phyloP scores from a whole-genome alignment of 2,888 invertebrate genomes.

The Microplitis deprimator region DNA sequence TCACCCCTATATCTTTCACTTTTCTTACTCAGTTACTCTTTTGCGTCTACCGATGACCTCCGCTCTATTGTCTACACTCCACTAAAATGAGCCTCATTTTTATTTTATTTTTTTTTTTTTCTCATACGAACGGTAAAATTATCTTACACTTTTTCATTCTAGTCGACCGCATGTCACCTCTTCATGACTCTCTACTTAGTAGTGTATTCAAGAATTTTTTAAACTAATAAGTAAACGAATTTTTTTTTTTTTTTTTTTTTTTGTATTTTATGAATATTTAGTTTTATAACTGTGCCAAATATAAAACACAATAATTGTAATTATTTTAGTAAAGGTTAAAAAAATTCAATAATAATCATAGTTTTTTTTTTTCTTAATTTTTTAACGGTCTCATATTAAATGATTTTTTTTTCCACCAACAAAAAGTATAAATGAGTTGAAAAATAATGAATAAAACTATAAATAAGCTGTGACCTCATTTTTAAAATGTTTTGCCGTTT shows the following conservation, averaged over 20 bases:
- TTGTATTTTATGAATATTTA: background rate
- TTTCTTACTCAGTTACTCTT: slow-evolving; percentile 41
- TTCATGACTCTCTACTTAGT: background rate
- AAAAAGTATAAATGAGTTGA: background rate
- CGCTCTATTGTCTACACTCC: slow-evolving; percentile 63
- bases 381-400: background rate
- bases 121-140: slow-evolving; percentile 46
- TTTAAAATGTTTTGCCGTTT: background rate
- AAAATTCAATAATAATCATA: background rate
- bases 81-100: slow-evolving; percentile 64
- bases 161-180: background rate
- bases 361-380: background rate
- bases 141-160: slow-evolving; percentile 27
- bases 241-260: background rate
- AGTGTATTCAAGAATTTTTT: slow-evolving; percentile 20
- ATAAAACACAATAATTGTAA: no score
- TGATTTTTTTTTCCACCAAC: background rate
- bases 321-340: background rate
- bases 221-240: slow-evolving; percentile 7
- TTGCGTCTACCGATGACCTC: slow-evolving; percentile 59
- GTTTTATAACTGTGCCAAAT: no score
- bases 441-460: background rate
- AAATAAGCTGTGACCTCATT: background rate
- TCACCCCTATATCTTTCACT: slow-evolving; percentile 24
- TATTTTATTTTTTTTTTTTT: slow-evolving; percentile 51